Evolutionary conservation across 1,140 invertebrate species (phyloP).

Genomic region (Carposina sasakii): DNA sequence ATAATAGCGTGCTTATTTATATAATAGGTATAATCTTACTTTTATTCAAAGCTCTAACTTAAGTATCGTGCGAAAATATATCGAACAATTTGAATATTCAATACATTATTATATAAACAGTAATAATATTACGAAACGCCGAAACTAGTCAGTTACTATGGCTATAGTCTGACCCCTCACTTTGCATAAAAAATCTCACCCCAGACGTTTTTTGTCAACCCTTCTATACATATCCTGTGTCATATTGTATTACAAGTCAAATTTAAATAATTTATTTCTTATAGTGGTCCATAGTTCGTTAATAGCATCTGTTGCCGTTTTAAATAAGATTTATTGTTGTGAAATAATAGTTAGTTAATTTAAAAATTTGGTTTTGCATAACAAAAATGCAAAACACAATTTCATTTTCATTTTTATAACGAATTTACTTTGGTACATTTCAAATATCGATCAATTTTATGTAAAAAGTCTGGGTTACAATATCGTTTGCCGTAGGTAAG

Average conservation of each 20-base stretch:
- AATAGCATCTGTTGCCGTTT: conserved; percentile 47
- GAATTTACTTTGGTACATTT: no score
- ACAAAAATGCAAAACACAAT: no score
- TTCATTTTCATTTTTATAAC: no score
- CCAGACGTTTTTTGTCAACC: conserved; percentile 56
- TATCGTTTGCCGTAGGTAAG: no score
- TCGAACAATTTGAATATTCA: conserved; percentile 47
- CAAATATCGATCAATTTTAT: no score
- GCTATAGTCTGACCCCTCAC: conserved; percentile 46
- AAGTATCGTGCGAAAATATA: conserved; percentile 54
- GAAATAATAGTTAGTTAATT: no score
- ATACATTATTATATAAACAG: conserved; percentile 33
- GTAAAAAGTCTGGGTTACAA: no score
- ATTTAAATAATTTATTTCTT: conserved; percentile 69
- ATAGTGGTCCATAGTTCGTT: conserved; percentile 40
- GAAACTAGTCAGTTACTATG: conserved; percentile 40
- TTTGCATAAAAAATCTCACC: conserved; percentile 51
- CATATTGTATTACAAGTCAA: conserved; percentile 65
- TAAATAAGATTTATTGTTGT: conserved; percentile 19
- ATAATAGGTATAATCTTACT: no score
- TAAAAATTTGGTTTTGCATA: no score
- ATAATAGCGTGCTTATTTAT: no score
- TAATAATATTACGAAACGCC: no score
- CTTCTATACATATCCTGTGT: conserved; percentile 68
- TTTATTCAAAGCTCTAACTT: no score